Conservation (phyloP, 1,140 invertebrate genomes). For the Apis florea region DNA sequence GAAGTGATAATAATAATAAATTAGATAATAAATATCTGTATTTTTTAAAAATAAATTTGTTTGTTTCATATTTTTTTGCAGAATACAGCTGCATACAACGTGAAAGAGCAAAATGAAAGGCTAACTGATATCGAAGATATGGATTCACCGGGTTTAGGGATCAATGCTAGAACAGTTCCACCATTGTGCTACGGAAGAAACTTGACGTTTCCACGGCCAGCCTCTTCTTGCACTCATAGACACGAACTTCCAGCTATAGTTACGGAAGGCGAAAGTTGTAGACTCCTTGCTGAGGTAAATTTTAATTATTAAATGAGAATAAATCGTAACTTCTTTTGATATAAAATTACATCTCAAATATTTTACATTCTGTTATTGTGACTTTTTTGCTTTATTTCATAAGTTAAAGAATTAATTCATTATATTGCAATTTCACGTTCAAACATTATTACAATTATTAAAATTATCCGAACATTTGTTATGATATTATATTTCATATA, state of each 20-base stretch:
- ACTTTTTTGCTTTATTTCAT: no score
- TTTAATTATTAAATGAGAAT: not conserved
- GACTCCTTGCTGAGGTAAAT: conserved; percentile 76
- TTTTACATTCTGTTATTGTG: no score
- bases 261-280: conserved; percentile 82
- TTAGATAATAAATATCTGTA: no score
- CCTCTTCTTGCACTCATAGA: conserved; percentile 75
- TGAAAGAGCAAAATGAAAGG: conserved; percentile 77
- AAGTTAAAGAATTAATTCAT: no score
- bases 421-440: no score
- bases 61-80: conserved; percentile 56
- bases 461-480: no score
- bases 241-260: conserved; percentile 84
- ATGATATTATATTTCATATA: no score
- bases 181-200: conserved; percentile 80
- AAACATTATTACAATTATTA: no score
- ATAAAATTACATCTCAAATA: no score
- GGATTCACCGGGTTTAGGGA: conserved; percentile 65
- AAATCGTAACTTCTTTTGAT: no score
- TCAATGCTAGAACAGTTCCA: conserved; percentile 71
- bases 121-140: conserved; percentile 74
- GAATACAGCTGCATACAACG: conserved; percentile 80
- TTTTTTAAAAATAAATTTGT: no score
- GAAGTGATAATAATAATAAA: no score
- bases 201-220: conserved; percentile 83